These are phyloP conservation scores for Triplophysa bombifrons DNA, from an alignment of 2,797 vertebrate species.

Conservation along the genomic window DNA sequence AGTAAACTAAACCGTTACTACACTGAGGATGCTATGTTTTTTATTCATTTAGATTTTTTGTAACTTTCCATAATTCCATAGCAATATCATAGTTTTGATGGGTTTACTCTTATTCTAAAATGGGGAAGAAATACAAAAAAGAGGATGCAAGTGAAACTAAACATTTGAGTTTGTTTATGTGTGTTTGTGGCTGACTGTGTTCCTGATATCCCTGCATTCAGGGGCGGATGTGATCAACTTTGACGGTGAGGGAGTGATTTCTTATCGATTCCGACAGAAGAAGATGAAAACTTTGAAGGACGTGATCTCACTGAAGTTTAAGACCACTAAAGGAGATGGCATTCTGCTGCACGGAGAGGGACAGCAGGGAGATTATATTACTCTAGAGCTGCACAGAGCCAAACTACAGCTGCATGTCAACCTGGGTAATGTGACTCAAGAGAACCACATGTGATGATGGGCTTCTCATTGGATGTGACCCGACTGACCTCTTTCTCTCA, in stretches of 20 bases:
- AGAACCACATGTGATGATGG: neutral
- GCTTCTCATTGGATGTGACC: no score
- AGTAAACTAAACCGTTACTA: no score
- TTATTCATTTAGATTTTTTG: no score
- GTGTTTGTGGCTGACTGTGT: neutral
- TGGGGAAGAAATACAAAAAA: no score
- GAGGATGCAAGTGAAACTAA: no score
- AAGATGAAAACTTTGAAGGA: constrained; percentile 94
- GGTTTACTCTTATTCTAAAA: no score
- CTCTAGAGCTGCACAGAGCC: constrained; percentile 87
- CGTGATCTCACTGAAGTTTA: constrained; percentile 90
- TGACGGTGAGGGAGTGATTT: constrained; percentile 88
- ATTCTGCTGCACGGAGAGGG: constrained; percentile 93
- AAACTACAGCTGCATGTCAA: constrained; percentile 89
- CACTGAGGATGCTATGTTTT: no score
- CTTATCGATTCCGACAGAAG: constrained; percentile 92
- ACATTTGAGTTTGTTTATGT: neutral
- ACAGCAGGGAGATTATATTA: constrained; percentile 95
- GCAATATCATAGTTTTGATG: no score
- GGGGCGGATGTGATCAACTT: constrained; percentile 96
- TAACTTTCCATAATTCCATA: no score
- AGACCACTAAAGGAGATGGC: constrained; percentile 87
- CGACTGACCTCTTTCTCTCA: neutral
- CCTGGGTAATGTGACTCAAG: constrained; percentile 76
- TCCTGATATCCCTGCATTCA: constrained; percentile 54